Conservation (phyloP, 2,888 invertebrate species). For the Dexiosoma caninum region DNA sequence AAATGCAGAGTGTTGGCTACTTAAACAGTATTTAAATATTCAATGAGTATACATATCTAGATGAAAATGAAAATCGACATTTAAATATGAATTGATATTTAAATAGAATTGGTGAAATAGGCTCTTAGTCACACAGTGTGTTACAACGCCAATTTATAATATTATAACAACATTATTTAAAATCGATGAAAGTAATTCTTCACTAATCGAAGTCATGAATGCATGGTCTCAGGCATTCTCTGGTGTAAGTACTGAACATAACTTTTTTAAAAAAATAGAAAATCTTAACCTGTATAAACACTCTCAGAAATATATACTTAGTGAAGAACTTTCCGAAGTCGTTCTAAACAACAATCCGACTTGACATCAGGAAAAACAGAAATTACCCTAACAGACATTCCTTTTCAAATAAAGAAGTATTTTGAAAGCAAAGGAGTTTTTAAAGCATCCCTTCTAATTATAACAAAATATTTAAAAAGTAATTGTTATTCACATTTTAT, state of each 20-base stretch:
- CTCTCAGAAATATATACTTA: no score
- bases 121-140: no score
- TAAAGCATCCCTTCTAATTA: no score
- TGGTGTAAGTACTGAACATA: constrained; percentile 39
- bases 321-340: constrained; percentile 47
- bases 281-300: constrained; percentile 47
- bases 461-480: constrained; percentile 25
- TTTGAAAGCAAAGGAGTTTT: constrained; percentile 44
- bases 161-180: constrained; percentile 2
- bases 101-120: no score
- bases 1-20: no score
- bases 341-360: constrained; percentile 48
- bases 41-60: no score
- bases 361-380: constrained; percentile 41
- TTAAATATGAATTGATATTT: no score
- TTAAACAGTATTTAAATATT: no score
- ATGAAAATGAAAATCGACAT: no score
- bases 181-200: constrained; percentile 27
- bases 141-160: no score
- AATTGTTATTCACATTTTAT: constrained; percentile 25
- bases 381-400: constrained; percentile 47
- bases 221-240: constrained; percentile 31
- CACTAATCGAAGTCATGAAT: constrained; percentile 12
- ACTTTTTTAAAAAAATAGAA: constrained; percentile 45
- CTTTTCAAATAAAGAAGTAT: constrained; percentile 57